Percentiles rank a stretch among this genome's conserved stretches.
These are phyloP conservation scores for Penaeus monodon DNA, from an alignment of 2,888 invertebrate species.

Conservation along the genomic window DNA sequence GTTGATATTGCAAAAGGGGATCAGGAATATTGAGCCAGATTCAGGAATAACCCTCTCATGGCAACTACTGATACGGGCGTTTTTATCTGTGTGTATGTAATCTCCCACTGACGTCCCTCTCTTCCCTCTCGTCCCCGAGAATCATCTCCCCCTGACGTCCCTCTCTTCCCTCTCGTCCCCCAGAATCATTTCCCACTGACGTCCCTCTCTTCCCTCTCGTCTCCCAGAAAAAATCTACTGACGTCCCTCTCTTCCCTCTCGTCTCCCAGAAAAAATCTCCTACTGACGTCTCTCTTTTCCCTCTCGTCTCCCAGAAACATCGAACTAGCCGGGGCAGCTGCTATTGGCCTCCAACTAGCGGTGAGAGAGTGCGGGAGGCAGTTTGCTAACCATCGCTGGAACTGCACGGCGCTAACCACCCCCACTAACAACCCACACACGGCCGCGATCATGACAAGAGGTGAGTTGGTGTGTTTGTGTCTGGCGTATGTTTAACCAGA, in stretches of 20 bases:
- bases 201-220: neutral
- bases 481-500: neutral
- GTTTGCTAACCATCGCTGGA: conserved; percentile 52
- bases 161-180: too few species aligned
- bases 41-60: too few species aligned
- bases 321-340: conserved; percentile 50
- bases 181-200: too few species aligned
- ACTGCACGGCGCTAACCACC: conserved; percentile 51
- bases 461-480: neutral
- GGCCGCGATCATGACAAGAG: conserved; percentile 56
- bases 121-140: neutral
- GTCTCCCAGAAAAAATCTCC: conserved; percentile 35
- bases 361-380: conserved; percentile 49
- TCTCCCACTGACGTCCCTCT: neutral
- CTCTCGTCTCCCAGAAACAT: conserved; percentile 31
- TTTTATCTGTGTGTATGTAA: neutral
- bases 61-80: neutral
- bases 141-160: too few species aligned
- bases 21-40: too few species aligned
- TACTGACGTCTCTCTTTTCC: neutral
- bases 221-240: too few species aligned
- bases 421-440: conserved; percentile 55
- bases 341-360: conserved; percentile 51
- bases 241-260: neutral
- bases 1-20: too few species aligned